A percentile compares a stretch with the other conserved stretches of the same genome.
Conservation (phyloP, 2,797 vertebrate genomes). For the Gastrophryne carolinensis region DNA sequence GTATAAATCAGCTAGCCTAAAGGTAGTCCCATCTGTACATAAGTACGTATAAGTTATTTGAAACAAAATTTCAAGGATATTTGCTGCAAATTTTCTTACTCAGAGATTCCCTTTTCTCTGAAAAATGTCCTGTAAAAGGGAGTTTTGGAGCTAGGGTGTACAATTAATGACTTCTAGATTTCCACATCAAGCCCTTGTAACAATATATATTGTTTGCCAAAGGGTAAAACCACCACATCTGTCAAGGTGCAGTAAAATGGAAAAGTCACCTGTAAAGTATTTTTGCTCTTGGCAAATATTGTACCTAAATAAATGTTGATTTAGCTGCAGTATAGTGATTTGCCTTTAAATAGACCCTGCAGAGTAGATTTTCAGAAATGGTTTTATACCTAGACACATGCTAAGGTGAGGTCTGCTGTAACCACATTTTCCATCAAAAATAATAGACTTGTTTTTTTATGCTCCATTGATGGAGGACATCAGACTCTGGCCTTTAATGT, state of each 20-base stretch:
- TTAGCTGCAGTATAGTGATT: too few relatives aligned
- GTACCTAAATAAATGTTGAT: too few relatives aligned
- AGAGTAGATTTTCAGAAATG: too few relatives aligned
- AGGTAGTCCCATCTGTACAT: too few relatives aligned
- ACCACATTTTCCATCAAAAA: too few relatives aligned
- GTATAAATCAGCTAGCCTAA: slow-evolving; percentile 39
- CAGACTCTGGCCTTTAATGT: too few relatives aligned
- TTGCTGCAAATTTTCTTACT: neutral
- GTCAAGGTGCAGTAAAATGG: neutral
- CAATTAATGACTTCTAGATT: rapidly evolving
- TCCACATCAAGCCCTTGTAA: neutral
- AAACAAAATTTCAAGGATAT: slow-evolving; percentile 33
- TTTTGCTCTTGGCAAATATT: neutral
- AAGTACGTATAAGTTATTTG: slow-evolving; percentile 42
- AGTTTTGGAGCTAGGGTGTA: slow-evolving; percentile 41
- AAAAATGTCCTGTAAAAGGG: slow-evolving; percentile 6
- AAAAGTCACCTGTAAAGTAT: neutral
- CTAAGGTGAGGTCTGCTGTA: too few relatives aligned
- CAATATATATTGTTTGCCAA: neutral
- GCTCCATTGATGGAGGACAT: too few relatives aligned
- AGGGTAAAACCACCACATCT: neutral
- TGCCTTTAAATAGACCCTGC: too few relatives aligned
- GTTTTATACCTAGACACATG: too few relatives aligned
- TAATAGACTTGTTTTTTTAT: too few relatives aligned
- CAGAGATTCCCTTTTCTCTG: slow-evolving; percentile 6